phyloP scores from a whole-genome alignment of 2,888 invertebrate species.

The Ophion obscuratus region DNA sequence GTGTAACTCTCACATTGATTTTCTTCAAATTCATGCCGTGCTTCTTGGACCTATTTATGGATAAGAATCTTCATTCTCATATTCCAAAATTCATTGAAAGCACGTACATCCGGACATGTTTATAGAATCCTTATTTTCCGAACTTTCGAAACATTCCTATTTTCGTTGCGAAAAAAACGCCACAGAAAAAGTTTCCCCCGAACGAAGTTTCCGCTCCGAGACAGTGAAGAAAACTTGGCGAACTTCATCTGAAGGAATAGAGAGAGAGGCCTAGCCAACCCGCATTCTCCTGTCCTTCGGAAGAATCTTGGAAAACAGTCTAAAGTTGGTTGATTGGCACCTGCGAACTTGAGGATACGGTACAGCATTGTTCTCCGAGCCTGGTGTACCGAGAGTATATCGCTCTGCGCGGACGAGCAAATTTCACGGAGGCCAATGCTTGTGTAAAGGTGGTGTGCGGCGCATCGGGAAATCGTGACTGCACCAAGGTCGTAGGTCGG shows the following conservation, averaged over 20 bases:
- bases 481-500: slow-evolving; percentile 80
- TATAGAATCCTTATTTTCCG: too few relatives aligned
- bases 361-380: slow-evolving; percentile 17
- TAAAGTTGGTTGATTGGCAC: neutral
- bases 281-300: neutral
- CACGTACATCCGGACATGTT: too few relatives aligned
- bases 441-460: slow-evolving; percentile 49
- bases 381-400: slow-evolving; percentile 21
- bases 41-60: too few relatives aligned
- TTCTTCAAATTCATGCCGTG: too few relatives aligned
- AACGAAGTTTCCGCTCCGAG: neutral
- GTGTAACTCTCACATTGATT: too few relatives aligned
- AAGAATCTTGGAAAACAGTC: neutral
- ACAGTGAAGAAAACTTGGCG: neutral
- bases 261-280: too few relatives aligned
- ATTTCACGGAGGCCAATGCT: slow-evolving; percentile 24
- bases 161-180: too few relatives aligned
- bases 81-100: too few relatives aligned
- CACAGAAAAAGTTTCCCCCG: neutral
- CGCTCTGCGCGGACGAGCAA: neutral
- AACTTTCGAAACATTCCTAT: too few relatives aligned
- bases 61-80: too few relatives aligned
- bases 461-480: slow-evolving; percentile 77
- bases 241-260: too few relatives aligned
- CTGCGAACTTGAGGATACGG: slow-evolving; percentile 9